Conservation (phyloP, 2,888 invertebrate species). For the Zygothrica quintamaculata region DNA sequence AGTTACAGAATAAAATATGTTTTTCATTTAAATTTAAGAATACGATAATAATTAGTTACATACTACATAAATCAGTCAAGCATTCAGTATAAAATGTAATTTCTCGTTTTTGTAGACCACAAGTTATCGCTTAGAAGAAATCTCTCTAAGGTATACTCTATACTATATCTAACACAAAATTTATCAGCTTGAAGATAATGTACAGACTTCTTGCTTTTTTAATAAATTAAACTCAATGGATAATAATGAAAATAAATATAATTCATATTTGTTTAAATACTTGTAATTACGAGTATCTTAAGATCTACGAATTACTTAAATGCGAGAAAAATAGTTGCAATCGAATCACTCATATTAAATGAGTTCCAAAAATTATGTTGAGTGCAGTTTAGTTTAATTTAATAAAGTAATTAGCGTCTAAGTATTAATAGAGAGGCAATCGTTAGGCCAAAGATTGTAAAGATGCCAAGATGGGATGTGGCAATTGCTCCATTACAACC, state of each 20-base stretch:
- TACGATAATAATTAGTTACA: no score
- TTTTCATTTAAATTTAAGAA: no score
- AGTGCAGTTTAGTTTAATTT: conserved; percentile 20
- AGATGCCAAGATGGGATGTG: conserved; percentile 31
- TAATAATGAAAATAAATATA: not conserved
- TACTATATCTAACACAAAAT: no score
- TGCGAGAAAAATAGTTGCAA: conserved; percentile 19
- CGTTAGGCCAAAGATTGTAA: conserved; percentile 34
- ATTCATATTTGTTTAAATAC: conserved; percentile 37
- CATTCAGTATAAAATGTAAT: no score
- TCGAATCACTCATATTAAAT: conserved; percentile 6
- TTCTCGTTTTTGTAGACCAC: no score
- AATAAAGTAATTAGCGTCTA: conserved; percentile 37
- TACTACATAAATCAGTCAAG: no score
- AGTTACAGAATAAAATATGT: no score
- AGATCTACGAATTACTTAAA: conserved; percentile 21
- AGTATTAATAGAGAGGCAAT: conserved; percentile 42
- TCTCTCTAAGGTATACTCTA: no score
- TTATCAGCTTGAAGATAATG: no score
- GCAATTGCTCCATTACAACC: conserved; percentile 86
- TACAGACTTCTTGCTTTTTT: no score
- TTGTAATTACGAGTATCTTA: conserved; percentile 9
- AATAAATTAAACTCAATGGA: no score
- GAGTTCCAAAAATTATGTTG: conserved; percentile 20
- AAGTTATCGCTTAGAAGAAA: no score